A percentile compares a stretch with the other conserved stretches of the same genome.
phyloP scores from a whole-genome alignment of 2,797 vertebrate species.

The Atherinosoma microstoma region DNA sequence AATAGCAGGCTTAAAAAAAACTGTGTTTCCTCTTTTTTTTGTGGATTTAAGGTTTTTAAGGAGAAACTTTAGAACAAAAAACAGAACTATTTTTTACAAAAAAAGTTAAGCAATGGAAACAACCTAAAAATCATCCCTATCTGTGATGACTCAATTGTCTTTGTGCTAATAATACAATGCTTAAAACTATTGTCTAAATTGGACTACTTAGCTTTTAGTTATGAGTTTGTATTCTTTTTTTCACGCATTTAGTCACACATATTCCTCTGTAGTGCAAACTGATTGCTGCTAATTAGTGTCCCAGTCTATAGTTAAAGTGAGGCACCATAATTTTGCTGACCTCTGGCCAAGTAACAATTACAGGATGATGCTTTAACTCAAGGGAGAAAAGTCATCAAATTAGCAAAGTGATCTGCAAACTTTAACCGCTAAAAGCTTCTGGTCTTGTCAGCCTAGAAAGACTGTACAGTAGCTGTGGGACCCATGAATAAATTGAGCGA shows the following conservation, averaged over 20 bases:
- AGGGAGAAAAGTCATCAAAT: neutral
- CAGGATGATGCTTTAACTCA: neutral
- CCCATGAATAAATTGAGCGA: neutral
- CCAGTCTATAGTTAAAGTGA: neutral
- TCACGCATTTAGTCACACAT: neutral
- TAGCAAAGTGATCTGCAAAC: neutral
- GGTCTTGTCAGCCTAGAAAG: neutral
- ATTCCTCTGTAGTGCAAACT: neutral
- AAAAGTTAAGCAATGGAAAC: neutral
- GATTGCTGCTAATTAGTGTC: neutral
- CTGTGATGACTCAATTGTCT: neutral
- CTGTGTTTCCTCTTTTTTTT: neutral
- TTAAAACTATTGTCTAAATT: neutral
- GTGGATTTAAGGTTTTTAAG: slow-evolving; percentile 20
- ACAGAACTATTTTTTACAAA: neutral
- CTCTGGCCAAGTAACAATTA: slow-evolving; percentile 7
- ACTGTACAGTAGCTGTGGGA: neutral
- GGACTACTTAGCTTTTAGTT: neutral
- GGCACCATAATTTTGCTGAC: neutral
- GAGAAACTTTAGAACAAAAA: neutral
- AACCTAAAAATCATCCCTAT: neutral
- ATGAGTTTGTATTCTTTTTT: neutral
- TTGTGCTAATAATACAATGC: neutral
- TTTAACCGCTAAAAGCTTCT: neutral
- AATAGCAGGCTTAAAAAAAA: slow-evolving; percentile 36